Conservation (phyloP, 1,140 invertebrate species). For the Drosophila watanabei region DNA sequence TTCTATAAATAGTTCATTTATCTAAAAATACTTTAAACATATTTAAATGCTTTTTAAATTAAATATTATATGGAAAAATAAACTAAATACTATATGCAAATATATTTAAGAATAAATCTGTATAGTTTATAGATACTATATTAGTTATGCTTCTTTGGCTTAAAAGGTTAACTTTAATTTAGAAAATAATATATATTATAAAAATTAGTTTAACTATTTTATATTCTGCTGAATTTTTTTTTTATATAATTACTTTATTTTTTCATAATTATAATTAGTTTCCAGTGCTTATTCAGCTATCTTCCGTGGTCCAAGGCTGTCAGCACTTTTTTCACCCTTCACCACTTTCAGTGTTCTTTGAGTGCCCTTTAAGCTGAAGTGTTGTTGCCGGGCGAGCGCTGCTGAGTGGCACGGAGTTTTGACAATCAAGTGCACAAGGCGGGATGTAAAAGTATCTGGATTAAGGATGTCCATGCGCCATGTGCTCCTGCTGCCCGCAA, state of each 20-base stretch:
- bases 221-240: not conserved
- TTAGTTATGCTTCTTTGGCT: no score
- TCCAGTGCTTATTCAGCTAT: not conserved
- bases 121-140: no score
- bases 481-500: constrained; percentile 24
- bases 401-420: constrained; percentile 38
- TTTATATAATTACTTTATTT: no score
- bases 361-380: constrained; percentile 34
- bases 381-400: constrained; percentile 15
- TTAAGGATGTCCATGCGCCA: constrained; percentile 24
- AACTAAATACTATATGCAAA: no score
- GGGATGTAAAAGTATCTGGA: constrained; percentile 12
- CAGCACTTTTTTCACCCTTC: not conserved
- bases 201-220: not conserved
- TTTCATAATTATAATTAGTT: no score
- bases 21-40: no score
- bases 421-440: constrained; percentile 31
- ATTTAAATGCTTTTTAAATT: no score
- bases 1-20: no score
- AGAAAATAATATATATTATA: not conserved
- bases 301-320: not conserved
- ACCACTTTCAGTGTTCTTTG: constrained; percentile 15
- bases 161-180: no score
- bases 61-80: no score
- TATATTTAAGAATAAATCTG: no score